Evolutionary conservation across 2,888 invertebrate species (phyloP), one percentile per base, ranked within the genome.

Genomic region (Sicus ferrugineus): DNA sequence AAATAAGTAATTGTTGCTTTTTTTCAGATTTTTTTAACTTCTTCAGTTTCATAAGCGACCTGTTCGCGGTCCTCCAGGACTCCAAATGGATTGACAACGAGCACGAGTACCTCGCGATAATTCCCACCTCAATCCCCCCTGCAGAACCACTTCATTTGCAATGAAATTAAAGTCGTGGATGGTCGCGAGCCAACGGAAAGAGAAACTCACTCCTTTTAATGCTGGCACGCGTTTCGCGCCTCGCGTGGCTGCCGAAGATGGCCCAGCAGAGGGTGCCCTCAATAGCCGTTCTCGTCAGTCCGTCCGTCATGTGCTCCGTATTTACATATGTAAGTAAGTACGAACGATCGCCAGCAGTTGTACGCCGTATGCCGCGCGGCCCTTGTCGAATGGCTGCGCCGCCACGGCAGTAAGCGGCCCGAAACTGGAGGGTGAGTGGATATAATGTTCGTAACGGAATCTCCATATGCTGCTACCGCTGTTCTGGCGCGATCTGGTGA

Each of bases 381-480:
- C 48, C 2, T 48, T 26, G 38, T n/a, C 31, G 31, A n/a, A 31
- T 30, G n/a, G 6, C 30, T n/a, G n/a, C n/a, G n/a, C n/a, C n/a
- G 30, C 59, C 31, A 42, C 30, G 5, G 30, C 21, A 28, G 9
- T 54, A 67, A 38, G 21, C 50, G 30, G 38, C 7, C 16, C 42
- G n/a, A 19, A 38, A 28, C 31, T 30, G 26, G 31, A 59, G 67
- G 59, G 67, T 58, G 67, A 46, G 23, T 59, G 48, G 31, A 7
- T 52, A 58, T 31, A 30, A 66, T 66, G 38, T 67, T 74, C 72
- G 81, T 81, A 81, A 81, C 80, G 80, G 81, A 79, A 78, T 81
- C 77, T 75, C 81, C 80, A 76, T 81, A 79, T 81, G 81, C 77
- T 76, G 46, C 46, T 9, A 16, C 46, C 19, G 46, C 46, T 54